Evolutionary conservation across 2,113 vertebrate genomes (phyloP), one percentile per base, ranked within the genome.

Genomic region (Carassius gibelio): DNA sequence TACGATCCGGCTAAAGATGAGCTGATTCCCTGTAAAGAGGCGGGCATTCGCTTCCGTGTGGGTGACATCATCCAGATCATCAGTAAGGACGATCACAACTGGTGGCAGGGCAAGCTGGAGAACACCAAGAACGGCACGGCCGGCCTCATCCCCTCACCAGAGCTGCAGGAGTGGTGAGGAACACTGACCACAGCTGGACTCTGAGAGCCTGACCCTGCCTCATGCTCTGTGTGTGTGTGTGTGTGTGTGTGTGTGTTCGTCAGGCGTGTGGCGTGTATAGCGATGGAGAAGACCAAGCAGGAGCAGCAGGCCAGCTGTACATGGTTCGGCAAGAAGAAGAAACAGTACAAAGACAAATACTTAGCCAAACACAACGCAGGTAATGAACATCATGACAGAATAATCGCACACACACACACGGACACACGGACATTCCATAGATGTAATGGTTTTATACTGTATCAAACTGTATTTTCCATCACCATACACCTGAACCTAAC

Each of bases 251-350:
- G 38, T 52, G 69, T 76, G n/a, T 86, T 11, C 21, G 1, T 77
- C 89, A 99, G 98, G 98, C 96, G 98, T 59, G 98, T 99, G 86
- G 98, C 98, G 36, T 99, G 98, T 88, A 98, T 99, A 90, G 98
- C 98, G 11, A 99, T 99, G 98, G 98, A 99, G 42, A 45, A 45
- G 42, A 45, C 42, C 42, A 45, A 45, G 42, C 42, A 45, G 42
- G 42, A 45, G 42, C 42, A 42, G 42, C 42, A 99, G 91, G 97
- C 98, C 93, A 99, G 97, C 92, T 99, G 98, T 91, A 99, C 98
- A 90, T 99, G 98, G 98, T 99, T 99, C 95, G 97, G 98, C 87
- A 99, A 99, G 94, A 99, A 99, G 94, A 99, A 99, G 94, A 99
- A 99, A 92, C 98, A 99, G 92, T 99, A 99, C 91, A 99, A 99